These are phyloP conservation scores for Tipula vernalis DNA, from an alignment of 2,888 invertebrate species.

Conservation along the genomic window DNA sequence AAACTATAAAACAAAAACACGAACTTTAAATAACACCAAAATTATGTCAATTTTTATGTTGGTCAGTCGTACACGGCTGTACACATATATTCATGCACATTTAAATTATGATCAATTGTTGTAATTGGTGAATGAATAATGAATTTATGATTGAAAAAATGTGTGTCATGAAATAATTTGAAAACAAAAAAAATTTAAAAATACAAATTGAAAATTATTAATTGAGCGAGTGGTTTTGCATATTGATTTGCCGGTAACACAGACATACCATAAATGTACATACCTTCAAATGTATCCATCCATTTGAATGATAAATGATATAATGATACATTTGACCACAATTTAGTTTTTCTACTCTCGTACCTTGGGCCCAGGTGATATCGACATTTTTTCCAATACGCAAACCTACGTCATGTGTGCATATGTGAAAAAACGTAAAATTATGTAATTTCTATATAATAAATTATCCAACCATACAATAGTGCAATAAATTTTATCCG, in stretches of 20 bases:
- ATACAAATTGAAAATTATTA: background rate
- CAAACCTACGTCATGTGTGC: background rate
- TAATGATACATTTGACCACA: background rate
- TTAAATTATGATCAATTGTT: background rate
- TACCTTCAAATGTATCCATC: background rate
- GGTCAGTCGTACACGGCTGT: background rate
- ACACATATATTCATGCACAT: background rate
- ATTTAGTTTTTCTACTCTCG: background rate
- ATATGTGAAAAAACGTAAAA: background rate
- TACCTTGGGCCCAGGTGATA: background rate
- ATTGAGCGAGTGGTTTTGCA: background rate
- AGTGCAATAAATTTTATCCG: background rate
- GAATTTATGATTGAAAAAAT: background rate
- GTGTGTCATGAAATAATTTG: background rate
- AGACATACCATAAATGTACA: background rate
- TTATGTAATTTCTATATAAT: background rate
- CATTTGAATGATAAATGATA: background rate
- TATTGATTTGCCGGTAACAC: background rate
- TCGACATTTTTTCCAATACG: background rate
- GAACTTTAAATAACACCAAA: background rate
- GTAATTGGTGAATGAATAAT: background rate
- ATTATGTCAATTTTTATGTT: background rate
- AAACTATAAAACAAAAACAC: background rate
- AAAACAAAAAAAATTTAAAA: background rate
- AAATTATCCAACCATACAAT: background rate